Evolutionary conservation across 1,140 invertebrate genomes (phyloP), one percentile per base, ranked within the genome.

Genomic region (Heliconius eleuchia): DNA sequence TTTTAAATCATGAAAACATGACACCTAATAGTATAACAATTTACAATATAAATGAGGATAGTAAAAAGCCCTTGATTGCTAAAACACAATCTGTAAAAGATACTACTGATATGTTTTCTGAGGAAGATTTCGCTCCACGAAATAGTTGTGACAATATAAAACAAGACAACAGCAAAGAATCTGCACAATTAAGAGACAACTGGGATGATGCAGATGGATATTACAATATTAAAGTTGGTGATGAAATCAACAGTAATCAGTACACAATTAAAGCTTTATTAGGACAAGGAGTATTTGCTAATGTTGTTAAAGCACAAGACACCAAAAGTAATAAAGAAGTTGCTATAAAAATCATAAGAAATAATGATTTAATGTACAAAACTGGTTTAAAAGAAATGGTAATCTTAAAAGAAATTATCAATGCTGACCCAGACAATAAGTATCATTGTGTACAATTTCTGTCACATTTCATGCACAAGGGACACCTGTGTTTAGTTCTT

Each of bases 141-240:
- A 96, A 96, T 30, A 95, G 97, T 95, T 97, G 96, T 87, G 97
- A 97, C 52, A 96, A 96, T 57, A 95, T 97, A 37, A 96, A 95
- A 81, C 95, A 97, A 95, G 96, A 95, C 84, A 91, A 95, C 82
- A 96, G 96, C 73, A 96, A 96, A 71, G 97, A 98, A 87, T 98
- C 98, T 95, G 97, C 97, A 4, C 96, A 97, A 86, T 94, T 99
- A 23, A 98, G 97, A 39, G 99, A 99, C 93, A 99, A 99, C 91
- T 99, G 99, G 99, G 99, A 99, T 94, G 99, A 99, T 95, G 97
- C 98, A 46, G 99, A 99, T 95, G 99, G 99, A 71, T 99, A 99
- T 94, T 99, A 98, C 92, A 96, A 99, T 76, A 98, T 99, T 23
- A 96, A 98, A 84, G 98, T 99, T 87, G 98, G 99, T 8, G 99